These are phyloP conservation scores for fruit fly (Drosophila melanogaster) DNA, from an alignment of 1,140 invertebrate genomes.

Conservation along the genomic window Release_6_plus_ISO1_MT NT_033777.3:9958001-9958500, in stretches of 20 bases:
- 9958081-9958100: slow-evolving; percentile 1
- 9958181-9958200: slow-evolving; percentile 56
- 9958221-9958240: slow-evolving; percentile 38
- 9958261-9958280: background rate
- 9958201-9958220: slow-evolving; percentile 51
- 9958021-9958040: slow-evolving; percentile 30
- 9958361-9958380: slow-evolving; percentile 41
- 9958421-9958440: slow-evolving; percentile 27
- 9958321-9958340: slow-evolving; percentile 64
- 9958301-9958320: slow-evolving; percentile 33
- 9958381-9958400: slow-evolving; percentile 42
- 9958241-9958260: slow-evolving; percentile 60
- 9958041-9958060: slow-evolving; percentile 45
- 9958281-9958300: background rate
- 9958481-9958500: slow-evolving; percentile 31
- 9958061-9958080: slow-evolving; percentile 12
- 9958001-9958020: background rate
- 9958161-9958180: slow-evolving; percentile 11
- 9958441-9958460: slow-evolving; percentile 27
- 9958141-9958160: background rate
- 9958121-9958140: background rate
- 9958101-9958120: slow-evolving; percentile 3
- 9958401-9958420: slow-evolving; percentile 52
- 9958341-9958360: slow-evolving; percentile 51
- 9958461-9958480: slow-evolving; percentile 46